Base-by-base conservation (phyloP, 2,888 invertebrate species). In the Amphimallon solstitiale region DNA sequence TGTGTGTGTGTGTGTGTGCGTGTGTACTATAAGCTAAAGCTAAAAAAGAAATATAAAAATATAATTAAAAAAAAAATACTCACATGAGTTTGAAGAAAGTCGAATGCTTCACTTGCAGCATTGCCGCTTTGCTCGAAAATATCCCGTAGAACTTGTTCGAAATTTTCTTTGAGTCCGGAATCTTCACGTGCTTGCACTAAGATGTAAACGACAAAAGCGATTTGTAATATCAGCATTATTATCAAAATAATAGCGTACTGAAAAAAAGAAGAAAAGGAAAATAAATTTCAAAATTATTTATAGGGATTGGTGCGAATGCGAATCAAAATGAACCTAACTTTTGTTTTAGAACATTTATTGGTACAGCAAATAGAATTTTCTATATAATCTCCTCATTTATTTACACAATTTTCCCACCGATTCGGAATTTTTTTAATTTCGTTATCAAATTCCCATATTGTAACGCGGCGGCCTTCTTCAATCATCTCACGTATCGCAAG, bases 171-270 rank as follows among this genome's bases (percentile, higher is more conserved):
- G 21, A 86, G 83, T 0, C 78, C 76, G 59, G 84, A 82, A 56
- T 86, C 79, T 64, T 85, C 86, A 1, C 87, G 87, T 29, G 87
- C 84, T 76, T 88, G 85, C 1, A 88, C 83, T 81, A 90, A 91
- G 63, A 89, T 84, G 63, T 88, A 85, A 9, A 90, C 86, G 0
- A 88, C 89, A 68, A 91, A 82, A 14, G 88, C 87, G 70, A 92
- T 85, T 86, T 92, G 91, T 64, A 90, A 81, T 63, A 92, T 88
- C 78, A 92, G 87, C 67, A 92, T 85, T 56, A 90, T 85, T 71
- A 92, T 81, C 73, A 92, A 82, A 79, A 90, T 86, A 72, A 90
- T 86, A 5, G 92, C 87, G 81, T 91, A 92, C 92, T 92, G 82
- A 59, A 85, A 84, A 66, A 71, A 66, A 35, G 12, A 35, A 51